Conservation (phyloP, 2,888 invertebrate genomes). For the Zhuqinia jingwanae region DNA sequence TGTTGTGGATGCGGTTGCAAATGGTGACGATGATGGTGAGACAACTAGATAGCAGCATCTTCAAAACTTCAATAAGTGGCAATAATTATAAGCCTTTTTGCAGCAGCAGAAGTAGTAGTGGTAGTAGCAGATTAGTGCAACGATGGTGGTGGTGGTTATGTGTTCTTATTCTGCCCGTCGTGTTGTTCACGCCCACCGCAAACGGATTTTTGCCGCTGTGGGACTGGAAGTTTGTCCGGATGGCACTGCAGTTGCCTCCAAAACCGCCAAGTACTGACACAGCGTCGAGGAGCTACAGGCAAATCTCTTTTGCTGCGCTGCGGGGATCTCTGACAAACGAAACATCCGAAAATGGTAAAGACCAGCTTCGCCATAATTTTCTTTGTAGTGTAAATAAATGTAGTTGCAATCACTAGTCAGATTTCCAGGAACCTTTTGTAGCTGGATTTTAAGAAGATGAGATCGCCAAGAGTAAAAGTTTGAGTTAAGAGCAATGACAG, state of each 20-base stretch:
- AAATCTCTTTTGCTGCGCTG: conserved; percentile 47
- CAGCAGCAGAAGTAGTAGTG: neutral
- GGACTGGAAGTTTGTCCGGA: conserved; percentile 66
- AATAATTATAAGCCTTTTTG: neutral
- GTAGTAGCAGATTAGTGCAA: neutral
- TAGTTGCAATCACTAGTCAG: too few relatives aligned
- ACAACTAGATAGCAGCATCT: conserved; percentile 30
- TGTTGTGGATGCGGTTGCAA: conserved; percentile 32
- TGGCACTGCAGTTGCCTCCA: conserved; percentile 64
- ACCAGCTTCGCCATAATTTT: too few relatives aligned
- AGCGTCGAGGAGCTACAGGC: conserved; percentile 57
- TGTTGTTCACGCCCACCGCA: conserved; percentile 9
- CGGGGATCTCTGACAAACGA: conserved; percentile 20
- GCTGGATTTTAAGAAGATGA: too few relatives aligned
- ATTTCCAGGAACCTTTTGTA: too few relatives aligned
- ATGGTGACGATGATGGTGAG: conserved; percentile 56
- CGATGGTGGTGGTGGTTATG: conserved; percentile 19
- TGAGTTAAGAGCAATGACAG: too few relatives aligned
- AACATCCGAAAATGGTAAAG: conserved; percentile 65
- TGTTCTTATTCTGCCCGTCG: conserved; percentile 17
- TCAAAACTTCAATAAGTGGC: neutral
- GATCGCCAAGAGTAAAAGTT: too few relatives aligned
- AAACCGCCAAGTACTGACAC: conserved; percentile 52
- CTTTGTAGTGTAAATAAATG: too few relatives aligned
- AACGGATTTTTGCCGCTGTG: conserved; percentile 56